phyloP scores from a whole-genome alignment of 2,888 invertebrate genomes.

The Reticulitermes lucifugus region DNA sequence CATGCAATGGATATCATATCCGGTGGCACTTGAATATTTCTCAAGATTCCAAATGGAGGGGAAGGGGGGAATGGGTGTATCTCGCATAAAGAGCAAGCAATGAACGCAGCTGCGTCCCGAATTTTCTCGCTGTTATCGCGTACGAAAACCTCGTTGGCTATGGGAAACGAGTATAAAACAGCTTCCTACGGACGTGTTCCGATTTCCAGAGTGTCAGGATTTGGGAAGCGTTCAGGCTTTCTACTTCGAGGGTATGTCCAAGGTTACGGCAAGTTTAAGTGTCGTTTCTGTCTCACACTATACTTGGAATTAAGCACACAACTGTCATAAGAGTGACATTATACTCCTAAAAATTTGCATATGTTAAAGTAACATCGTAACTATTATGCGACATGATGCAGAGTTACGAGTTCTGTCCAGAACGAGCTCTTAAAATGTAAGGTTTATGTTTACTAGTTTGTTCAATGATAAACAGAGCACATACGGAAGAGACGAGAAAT shows the following conservation, averaged over 20 bases:
- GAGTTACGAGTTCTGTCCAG: no score
- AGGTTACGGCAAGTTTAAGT: neutral
- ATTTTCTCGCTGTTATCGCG: constrained; percentile 8
- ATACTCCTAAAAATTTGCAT: neutral
- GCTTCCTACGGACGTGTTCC: neutral
- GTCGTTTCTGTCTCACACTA: neutral
- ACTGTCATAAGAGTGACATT: neutral
- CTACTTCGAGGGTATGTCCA: neutral
- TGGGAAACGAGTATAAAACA: neutral
- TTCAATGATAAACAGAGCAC: no score
- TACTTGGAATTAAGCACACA: neutral
- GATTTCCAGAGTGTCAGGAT: neutral
- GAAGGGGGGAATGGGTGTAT: neutral
- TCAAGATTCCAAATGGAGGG: neutral
- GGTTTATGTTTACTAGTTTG: no score
- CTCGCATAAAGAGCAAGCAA: constrained; percentile 7
- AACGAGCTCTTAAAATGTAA: no score
- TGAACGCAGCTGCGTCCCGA: constrained; percentile 25
- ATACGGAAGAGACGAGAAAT: no score
- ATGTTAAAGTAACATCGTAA: no score
- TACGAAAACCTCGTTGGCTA: neutral
- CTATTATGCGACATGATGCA: no score
- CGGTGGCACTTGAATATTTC: neutral
- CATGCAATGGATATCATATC: neutral
- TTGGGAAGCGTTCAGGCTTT: neutral